Base-by-base conservation (phyloP, 2,113 vertebrate species). In the Nycticryphes semicollaris region DNA sequence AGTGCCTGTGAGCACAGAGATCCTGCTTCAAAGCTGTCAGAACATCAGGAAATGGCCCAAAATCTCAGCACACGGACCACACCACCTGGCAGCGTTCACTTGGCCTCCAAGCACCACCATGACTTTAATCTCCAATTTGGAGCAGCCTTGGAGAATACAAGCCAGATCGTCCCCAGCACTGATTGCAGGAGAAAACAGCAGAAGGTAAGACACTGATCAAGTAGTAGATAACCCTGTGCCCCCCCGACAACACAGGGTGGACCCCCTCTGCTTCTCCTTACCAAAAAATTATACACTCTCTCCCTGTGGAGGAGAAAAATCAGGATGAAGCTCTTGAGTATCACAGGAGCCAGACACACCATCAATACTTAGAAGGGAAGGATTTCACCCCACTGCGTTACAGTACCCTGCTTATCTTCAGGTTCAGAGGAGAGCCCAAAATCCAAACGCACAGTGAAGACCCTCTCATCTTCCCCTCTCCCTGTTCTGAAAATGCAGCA, bases 151-250 rank as follows among this genome's bases (percentile, higher is more conserved):
- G 54, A 62, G 19, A 53, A 28, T 0, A 78, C 31, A 23, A 7
- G 21, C 28, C 53, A 81, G 64, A 19, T 5, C 0, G 0, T 3
- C 2, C 33, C 39, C 76, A n/a, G 83, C 48, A 35, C 9, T 9
- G 53, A 54, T 1, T 41, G 33, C 56, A 68, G 54, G 8, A 56
- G 37, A 33, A 57, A 62, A 10, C 33, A 77, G 45, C 4, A 9
- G 25, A 41, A 56, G 28, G 33, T 0, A 10, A 93, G 39, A 25
- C 30, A 18, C 57, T n/a, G 35, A 56, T n/a, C 53, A 43, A 41
- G 67, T 39, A 31, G 54, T 48, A 51, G 37, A 0, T 18, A 21
- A 57, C 54, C 50, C 56, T 20, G 3, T 0, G 54, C 27, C 43
- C 15, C 21, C 66, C 25, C 17, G 14, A 13, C 16, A 37, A 37